phyloP scores from a whole-genome alignment of 1,140 invertebrate genomes.

The Homarus americanus region DNA sequence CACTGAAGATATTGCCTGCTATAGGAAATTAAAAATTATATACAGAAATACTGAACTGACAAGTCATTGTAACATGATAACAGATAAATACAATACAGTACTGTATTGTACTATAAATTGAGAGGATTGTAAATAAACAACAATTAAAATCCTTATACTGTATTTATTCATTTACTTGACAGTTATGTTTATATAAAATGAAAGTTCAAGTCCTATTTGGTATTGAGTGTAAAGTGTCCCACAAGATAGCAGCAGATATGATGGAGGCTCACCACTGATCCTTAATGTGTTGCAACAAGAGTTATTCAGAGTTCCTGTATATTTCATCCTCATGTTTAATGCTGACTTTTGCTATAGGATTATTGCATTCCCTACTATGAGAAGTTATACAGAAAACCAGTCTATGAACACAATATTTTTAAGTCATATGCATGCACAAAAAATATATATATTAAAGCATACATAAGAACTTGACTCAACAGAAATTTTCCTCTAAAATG shows the following conservation, averaged over 20 bases:
- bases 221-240: constrained; percentile 7
- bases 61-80: too few species aligned
- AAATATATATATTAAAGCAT: neutral
- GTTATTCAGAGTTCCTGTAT: neutral
- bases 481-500: too few species aligned
- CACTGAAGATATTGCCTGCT: too few species aligned
- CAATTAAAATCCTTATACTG: constrained; percentile 45
- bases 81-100: too few species aligned
- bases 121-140: neutral
- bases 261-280: constrained; percentile 22
- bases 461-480: neutral
- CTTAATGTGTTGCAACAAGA: constrained; percentile 3
- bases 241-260: constrained; percentile 12
- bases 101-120: too few species aligned
- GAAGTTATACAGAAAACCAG: neutral
- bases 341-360: neutral
- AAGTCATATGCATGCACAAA: neutral
- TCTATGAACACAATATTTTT: neutral
- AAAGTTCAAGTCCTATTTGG: constrained; percentile 38
- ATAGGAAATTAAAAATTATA: too few species aligned
- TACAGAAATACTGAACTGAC: too few species aligned
- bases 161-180: constrained; percentile 50
- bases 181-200: constrained; percentile 53
- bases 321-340: neutral
- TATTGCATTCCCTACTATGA: neutral